phyloP scores from a whole-genome alignment of 23 tunicate genomes.

The Styela clava region DNA sequence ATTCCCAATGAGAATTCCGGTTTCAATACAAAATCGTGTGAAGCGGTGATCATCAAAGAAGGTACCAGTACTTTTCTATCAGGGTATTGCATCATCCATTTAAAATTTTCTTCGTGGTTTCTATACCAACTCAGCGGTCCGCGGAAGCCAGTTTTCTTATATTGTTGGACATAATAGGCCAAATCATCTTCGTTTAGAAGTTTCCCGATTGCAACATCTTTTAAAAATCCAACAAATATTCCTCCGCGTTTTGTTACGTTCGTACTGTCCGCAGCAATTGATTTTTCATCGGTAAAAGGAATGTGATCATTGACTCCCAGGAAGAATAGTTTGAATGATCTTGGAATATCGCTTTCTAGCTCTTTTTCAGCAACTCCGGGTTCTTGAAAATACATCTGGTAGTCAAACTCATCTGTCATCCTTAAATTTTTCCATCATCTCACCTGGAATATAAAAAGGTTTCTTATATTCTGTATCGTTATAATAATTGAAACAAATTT shows the following conservation, averaged over 20 bases:
- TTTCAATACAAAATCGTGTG: constrained; percentile 50
- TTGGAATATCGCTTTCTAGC: constrained; percentile 42
- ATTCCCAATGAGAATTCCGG: constrained; percentile 69
- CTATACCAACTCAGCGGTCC: constrained; percentile 87
- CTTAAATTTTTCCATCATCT: not conserved
- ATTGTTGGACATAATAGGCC: constrained; percentile 52
- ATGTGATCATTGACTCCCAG: constrained; percentile 24
- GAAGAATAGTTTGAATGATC: constrained; percentile 36
- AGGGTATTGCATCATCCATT: constrained; percentile 41
- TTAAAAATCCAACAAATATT: constrained; percentile 51
- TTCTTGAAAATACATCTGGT: constrained; percentile 70
- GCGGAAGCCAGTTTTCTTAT: constrained; percentile 48
- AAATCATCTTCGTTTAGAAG: constrained; percentile 43
- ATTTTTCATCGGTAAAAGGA: not conserved
- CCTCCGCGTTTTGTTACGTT: constrained; percentile 67
- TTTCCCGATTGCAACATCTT: constrained; percentile 15
- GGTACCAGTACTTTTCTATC: constrained; percentile 67
- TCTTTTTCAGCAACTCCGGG: constrained; percentile 80
- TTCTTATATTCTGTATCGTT: no score
- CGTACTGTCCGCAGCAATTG: not conserved
- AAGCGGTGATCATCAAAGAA: constrained; percentile 87
- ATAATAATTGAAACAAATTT: no score
- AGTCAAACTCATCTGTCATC: constrained; percentile 42
- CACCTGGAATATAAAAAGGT: not conserved
- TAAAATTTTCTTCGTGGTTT: constrained; percentile 44